Evolutionary conservation across 2,888 invertebrate genomes (phyloP).

Genomic region (Agrochola circellaris): DNA sequence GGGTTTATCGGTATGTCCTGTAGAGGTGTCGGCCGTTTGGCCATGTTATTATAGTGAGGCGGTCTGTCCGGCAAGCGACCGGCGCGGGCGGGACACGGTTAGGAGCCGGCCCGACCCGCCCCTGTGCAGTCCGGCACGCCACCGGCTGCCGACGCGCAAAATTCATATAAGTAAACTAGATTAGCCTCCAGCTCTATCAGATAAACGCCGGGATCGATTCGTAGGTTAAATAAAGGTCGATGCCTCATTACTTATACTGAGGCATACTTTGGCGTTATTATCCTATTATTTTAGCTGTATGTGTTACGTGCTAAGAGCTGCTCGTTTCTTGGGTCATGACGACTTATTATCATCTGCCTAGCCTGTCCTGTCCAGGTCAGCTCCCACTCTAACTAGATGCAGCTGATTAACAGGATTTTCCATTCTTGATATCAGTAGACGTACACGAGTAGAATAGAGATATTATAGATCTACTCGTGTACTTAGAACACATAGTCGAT

Average conservation of each 20-base stretch:
- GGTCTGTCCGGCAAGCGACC: background rate
- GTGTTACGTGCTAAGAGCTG: background rate
- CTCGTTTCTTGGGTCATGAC: background rate
- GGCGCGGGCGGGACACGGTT: background rate
- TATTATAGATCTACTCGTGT: background rate
- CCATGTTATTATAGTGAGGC: background rate
- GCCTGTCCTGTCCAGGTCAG: background rate
- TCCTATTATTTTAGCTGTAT: background rate
- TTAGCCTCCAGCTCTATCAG: constrained; percentile 55
- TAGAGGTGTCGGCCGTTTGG: background rate
- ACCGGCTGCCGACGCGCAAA: constrained; percentile 12
- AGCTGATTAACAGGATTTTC: background rate
- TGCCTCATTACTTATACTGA: background rate
- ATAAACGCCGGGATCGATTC: constrained; percentile 39
- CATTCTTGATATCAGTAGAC: background rate
- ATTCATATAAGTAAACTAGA: constrained; percentile 53
- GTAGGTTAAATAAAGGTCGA: background rate
- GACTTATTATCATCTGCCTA: background rate
- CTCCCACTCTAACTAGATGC: background rate
- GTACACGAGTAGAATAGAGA: background rate
- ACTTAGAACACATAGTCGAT: background rate
- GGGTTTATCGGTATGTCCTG: background rate
- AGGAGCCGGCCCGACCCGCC: background rate
- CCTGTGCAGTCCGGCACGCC: background rate
- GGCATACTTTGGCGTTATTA: background rate